Conservation (phyloP, 2,113 vertebrate species). For the Pterocles gutturalis region DNA sequence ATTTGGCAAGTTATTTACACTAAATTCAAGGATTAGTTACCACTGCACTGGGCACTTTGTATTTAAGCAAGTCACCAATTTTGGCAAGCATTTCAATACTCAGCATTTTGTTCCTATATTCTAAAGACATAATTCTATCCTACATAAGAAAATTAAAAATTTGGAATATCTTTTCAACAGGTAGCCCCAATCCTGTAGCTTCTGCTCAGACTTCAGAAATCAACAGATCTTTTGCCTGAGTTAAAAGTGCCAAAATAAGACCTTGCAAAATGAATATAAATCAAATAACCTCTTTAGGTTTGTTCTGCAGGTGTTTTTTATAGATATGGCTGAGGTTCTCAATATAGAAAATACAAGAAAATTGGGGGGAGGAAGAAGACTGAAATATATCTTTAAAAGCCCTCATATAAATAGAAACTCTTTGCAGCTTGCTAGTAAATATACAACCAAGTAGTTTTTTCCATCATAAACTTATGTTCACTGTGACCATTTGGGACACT, state of each 20-base stretch:
- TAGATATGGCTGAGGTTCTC: neutral
- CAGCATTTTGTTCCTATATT: neutral
- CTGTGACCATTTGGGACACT: neutral
- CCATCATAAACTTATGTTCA: neutral
- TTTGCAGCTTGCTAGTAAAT: neutral
- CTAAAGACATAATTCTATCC: neutral
- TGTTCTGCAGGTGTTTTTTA: neutral
- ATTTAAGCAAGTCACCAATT: neutral
- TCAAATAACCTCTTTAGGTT: neutral
- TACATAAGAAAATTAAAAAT: neutral
- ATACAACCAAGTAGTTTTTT: neutral
- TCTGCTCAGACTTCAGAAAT: neutral
- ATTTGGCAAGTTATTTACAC: neutral
- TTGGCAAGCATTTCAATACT: neutral
- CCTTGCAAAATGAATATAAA: neutral
- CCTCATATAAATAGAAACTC: neutral
- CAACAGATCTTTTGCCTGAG: neutral
- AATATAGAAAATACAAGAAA: neutral
- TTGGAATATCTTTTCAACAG: neutral
- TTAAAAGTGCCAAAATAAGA: neutral
- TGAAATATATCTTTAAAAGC: neutral
- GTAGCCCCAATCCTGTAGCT: neutral
- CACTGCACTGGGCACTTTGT: neutral
- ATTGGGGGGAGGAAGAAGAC: rapidly evolving
- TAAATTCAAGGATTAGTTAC: neutral